Percentiles rank a stretch among this genome's conserved stretches.
These are phyloP conservation scores for Gasterosteus nipponicus DNA, from an alignment of 2,113 vertebrate species.

Conservation along the genomic window DNA sequence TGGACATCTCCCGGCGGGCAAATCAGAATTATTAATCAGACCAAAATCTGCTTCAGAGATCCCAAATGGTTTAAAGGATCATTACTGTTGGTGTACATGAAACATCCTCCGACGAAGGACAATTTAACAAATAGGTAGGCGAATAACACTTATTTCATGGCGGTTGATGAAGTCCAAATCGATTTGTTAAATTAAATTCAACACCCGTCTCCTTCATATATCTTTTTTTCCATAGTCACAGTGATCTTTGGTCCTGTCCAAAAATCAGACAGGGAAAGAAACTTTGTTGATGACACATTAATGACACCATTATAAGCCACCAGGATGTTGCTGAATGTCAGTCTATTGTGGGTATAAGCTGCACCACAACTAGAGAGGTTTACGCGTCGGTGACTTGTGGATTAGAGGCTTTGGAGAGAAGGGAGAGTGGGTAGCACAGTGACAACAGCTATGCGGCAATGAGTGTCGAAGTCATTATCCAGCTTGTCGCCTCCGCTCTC, in stretches of 20 bases:
- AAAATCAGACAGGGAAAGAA: neutral
- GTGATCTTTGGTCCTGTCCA: neutral
- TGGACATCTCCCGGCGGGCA: neutral
- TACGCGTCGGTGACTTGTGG: conserved; percentile 1
- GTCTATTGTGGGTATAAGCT: neutral
- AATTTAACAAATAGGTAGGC: neutral
- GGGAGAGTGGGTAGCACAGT: conserved; percentile 10
- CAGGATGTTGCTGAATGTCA: conserved; percentile 2
- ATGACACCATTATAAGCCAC: neutral
- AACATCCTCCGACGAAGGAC: neutral
- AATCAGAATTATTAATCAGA: conserved; percentile 9
- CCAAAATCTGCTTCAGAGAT: neutral
- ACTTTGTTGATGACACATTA: neutral
- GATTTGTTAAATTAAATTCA: neutral
- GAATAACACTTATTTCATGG: neutral
- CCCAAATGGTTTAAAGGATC: neutral
- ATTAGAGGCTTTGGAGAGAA: conserved; percentile 33
- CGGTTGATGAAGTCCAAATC: neutral
- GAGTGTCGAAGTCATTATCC: conserved; percentile 50
- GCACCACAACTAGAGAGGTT: neutral
- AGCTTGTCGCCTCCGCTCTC: conserved; percentile 47
- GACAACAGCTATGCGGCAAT: conserved; percentile 32
- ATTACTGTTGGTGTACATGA: neutral
- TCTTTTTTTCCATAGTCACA: neutral
- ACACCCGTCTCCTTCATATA: neutral